These are phyloP conservation scores for Epizoanthus rinbou DNA, from an alignment of 92 coral and sea anemone species.

Conservation along the genomic window DNA sequence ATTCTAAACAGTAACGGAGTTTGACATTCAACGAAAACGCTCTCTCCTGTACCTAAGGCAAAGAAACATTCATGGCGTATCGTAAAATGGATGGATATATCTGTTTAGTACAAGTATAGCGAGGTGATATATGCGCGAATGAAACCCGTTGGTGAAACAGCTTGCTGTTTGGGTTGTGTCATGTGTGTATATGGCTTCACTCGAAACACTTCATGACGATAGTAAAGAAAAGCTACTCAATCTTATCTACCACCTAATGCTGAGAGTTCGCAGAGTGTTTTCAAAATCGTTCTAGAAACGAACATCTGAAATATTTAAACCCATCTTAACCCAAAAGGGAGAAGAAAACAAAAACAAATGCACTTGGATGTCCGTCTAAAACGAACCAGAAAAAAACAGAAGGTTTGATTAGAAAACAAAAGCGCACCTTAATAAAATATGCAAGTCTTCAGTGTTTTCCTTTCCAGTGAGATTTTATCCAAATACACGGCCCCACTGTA, in stretches of 20 bases:
- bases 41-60: neutral
- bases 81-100: too few relatives aligned
- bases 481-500: neutral
- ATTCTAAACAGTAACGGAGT: constrained; percentile 11
- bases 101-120: neutral
- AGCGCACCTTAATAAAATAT: constrained; percentile 23
- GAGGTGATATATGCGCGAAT: neutral
- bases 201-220: neutral
- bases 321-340: neutral
- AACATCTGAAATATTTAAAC: neutral
- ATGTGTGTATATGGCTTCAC: neutral
- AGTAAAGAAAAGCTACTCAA: neutral
- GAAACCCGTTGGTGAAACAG: too few relatives aligned
- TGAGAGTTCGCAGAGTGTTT: constrained; percentile 3
- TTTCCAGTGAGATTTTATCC: constrained; percentile 2
- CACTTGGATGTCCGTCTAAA: constrained; percentile 9
- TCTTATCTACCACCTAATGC: neutral
- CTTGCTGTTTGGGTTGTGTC: neutral
- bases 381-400: constrained; percentile 4
- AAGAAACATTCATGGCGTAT: neutral
- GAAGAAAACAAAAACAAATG: neutral
- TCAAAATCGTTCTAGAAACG: neutral
- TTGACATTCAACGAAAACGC: neutral
- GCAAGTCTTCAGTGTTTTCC: constrained; percentile 21
- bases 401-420: constrained; percentile 6